Base-by-base conservation (phyloP, 2,113 vertebrate genomes). In the Oncorhynchus clarkii region DNA sequence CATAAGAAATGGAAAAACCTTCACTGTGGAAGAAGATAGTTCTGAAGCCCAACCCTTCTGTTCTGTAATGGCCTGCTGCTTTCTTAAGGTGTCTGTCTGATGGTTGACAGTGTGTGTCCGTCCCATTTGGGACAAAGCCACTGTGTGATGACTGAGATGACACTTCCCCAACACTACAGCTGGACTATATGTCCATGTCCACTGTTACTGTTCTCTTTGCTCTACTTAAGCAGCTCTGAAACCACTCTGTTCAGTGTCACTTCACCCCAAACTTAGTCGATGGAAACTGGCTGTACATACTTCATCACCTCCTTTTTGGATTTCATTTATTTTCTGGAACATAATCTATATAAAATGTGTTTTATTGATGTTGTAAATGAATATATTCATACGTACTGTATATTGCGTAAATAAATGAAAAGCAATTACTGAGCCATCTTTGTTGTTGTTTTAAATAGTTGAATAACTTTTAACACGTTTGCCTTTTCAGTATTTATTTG, bases 301-400 rank as follows among this genome's bases (percentile, higher is more conserved):
- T 45, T 45, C 9, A 45, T 45, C 9, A 75, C 26, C 27, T 48
- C 2, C 18, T 51, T 70, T 71, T 49, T 80, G 73, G 76, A 24
- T 86, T 82, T 82, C 69, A 26, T 76, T 81, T 87, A 3, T 79
- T 90, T 86, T 82, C 77, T 84, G 84, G 87, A 89, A 82, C 84
- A 85, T 91, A 86, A 91, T 91, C 89, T 89, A 92, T 91, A 88
- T 88, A 87, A 85, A 88, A 82, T 16, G 77, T 89, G 86, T 91
- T 91, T 93, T 92, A 87, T 91, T 91, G 84, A 90, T 91, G 90
- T 89, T 92, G 85, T 91, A 90, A 90, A 92, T 89, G 79, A 89
- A 86, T 90, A 90, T 91, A 92, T 87, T 62, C 71, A 88, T 85
- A 90, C 79, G 88, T 90, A 57, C 39, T 45, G 54, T 57, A 91